These are phyloP conservation scores for Phyto melanocephala DNA, from an alignment of 2,888 invertebrate species.

Conservation along the genomic window DNA sequence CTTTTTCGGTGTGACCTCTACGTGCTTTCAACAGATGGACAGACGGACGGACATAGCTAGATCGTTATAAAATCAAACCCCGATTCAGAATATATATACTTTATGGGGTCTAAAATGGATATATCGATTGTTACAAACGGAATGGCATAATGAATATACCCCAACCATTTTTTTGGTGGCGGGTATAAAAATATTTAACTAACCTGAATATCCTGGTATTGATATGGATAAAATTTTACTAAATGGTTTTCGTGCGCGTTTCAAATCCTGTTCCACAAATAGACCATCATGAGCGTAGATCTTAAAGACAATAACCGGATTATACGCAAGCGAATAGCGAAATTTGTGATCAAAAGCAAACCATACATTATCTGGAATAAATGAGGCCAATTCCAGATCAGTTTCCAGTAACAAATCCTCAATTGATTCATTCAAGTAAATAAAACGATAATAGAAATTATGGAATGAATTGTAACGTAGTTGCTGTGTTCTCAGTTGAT, in stretches of 20 bases:
- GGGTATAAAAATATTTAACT: no score
- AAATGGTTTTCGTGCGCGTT: conserved; percentile 70
- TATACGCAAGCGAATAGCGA: neutral
- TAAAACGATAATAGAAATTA: conserved; percentile 72
- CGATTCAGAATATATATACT: no score
- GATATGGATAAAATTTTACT: conserved; percentile 82
- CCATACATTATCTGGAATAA: conserved; percentile 80
- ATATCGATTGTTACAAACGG: no score
- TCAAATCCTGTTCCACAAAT: conserved; percentile 80
- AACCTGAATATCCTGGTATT: conserved; percentile 81
- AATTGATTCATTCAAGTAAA: conserved; percentile 78
- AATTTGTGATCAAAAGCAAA: neutral
- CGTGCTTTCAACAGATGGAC: no score
- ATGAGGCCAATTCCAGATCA: conserved; percentile 81
- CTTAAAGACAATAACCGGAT: conserved; percentile 80
- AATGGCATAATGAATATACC: no score
- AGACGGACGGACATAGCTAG: no score
- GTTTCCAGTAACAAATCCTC: conserved; percentile 78
- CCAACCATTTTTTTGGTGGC: no score
- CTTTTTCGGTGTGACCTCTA: no score
- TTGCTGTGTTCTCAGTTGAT: neutral
- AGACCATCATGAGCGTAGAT: conserved; percentile 81
- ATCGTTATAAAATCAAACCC: no score
- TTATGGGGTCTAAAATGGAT: no score
- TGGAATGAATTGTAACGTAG: conserved; percentile 55